Conservation (phyloP, 2,113 vertebrate species). For the Acanthochromis polyacanthus region DNA sequence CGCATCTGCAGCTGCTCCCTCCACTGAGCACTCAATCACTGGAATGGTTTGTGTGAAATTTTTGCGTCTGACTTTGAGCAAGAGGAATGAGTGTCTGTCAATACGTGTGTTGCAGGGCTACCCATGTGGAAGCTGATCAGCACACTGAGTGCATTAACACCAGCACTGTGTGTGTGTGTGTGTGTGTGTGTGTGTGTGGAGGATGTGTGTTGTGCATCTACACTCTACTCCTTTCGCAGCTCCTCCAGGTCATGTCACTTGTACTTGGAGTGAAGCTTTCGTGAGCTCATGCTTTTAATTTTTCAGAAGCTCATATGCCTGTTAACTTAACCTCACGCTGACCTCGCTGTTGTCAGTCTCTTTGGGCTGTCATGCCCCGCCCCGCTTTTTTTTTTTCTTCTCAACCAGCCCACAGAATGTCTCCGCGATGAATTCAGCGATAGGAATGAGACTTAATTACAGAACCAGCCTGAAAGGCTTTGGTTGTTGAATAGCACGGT, state of each 20-base stretch:
- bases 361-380: conserved; percentile 32
- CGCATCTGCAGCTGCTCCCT: conserved; percentile 62
- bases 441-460: conserved; percentile 66
- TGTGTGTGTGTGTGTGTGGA: conserved; percentile 2
- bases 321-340: conserved; percentile 82
- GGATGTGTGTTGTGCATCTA: conserved; percentile 15
- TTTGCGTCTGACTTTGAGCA: conserved; percentile 54
- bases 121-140: conserved; percentile 65
- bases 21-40: conserved; percentile 71
- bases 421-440: conserved; percentile 53
- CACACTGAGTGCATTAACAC: conserved; percentile 69
- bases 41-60: conserved; percentile 47
- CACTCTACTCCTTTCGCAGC: conserved; percentile 47
- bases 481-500: conserved; percentile 16
- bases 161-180: conserved; percentile 14
- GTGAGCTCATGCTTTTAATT: conserved; percentile 81
- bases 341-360: conserved; percentile 78
- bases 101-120: conserved; percentile 56
- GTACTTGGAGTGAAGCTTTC: conserved; percentile 67
- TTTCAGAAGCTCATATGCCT: conserved; percentile 78
- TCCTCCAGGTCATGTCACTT: conserved; percentile 67
- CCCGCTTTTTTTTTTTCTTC: conserved; percentile 29
- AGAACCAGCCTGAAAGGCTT: conserved; percentile 64
- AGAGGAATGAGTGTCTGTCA: conserved; percentile 40
- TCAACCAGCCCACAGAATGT: conserved; percentile 47